Evolutionary conservation across 2,888 invertebrate genomes (phyloP).

Genomic region (Microchrysa polita): DNA sequence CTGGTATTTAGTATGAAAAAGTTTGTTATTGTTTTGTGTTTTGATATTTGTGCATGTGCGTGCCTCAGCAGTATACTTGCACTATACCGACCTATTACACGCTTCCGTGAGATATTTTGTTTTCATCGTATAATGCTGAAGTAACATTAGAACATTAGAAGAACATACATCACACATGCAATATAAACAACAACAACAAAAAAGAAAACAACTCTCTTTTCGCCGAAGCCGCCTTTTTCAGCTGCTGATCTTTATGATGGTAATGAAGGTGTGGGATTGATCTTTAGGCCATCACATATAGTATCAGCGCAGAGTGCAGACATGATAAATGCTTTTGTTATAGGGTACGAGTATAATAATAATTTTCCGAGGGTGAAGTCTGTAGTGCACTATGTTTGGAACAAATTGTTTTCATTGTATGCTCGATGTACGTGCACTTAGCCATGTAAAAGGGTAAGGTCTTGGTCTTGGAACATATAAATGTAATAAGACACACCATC

Average conservation of each 20-base stretch:
- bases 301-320: not conserved
- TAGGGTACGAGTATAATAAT: too few species aligned
- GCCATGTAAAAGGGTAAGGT: conserved; percentile 7
- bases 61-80: not conserved
- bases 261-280: conserved; percentile 40
- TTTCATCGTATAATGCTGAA: conserved; percentile 10
- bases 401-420: conserved; percentile 7
- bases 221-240: not conserved
- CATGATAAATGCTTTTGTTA: conserved; percentile 24
- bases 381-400: not conserved
- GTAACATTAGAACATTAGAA: not conserved
- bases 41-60: conserved; percentile 13
- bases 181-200: conserved; percentile 40
- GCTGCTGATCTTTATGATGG: not conserved
- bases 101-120: conserved; percentile 14
- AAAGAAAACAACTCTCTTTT: conserved; percentile 1
- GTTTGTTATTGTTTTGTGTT: conserved; percentile 41
- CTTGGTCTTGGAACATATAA: not conserved
- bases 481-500: too few species aligned
- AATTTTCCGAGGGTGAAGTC: not conserved
- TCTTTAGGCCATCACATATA: conserved; percentile 6
- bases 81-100: not conserved
- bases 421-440: conserved; percentile 26
- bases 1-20: conserved; percentile 36
- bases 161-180: not conserved